Conservation (phyloP, 1,140 invertebrate genomes). For the Bombus superbus region DNA sequence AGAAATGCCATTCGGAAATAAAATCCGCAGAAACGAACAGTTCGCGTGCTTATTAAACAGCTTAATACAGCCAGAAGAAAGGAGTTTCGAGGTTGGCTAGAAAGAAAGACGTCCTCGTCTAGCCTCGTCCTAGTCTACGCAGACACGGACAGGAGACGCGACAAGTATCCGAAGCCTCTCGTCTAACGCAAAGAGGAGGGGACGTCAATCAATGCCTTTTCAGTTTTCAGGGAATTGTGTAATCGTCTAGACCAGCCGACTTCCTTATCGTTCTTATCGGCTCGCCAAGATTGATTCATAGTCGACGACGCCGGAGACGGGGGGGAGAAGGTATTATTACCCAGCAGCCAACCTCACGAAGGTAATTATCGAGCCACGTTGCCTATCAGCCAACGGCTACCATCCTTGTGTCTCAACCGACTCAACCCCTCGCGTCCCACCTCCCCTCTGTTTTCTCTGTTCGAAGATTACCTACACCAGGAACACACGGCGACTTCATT, state of each 20-base stretch:
- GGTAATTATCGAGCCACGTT: slow-evolving; percentile 25
- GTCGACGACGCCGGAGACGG: slow-evolving; percentile 44
- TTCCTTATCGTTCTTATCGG: slow-evolving; percentile 71
- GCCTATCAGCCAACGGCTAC: background rate
- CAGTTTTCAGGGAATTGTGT: slow-evolving; percentile 71
- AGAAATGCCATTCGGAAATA: too few relatives aligned
- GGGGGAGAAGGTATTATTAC: slow-evolving; percentile 43
- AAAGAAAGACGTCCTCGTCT: slow-evolving; percentile 19
- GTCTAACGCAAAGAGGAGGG: background rate
- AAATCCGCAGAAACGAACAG: too few relatives aligned
- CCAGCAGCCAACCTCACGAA: slow-evolving; percentile 17
- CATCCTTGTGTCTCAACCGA: background rate
- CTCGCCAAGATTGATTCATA: slow-evolving; percentile 61
- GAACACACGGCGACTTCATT: background rate
- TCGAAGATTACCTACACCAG: background rate
- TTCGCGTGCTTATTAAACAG: too few relatives aligned
- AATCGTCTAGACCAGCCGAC: slow-evolving; percentile 72
- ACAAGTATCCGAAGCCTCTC: slow-evolving; percentile 47
- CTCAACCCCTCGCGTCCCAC: background rate
- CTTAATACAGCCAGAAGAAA: background rate
- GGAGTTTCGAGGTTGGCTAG: background rate
- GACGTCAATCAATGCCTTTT: slow-evolving; percentile 70
- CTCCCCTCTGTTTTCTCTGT: background rate
- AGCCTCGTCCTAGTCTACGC: background rate
- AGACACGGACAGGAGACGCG: slow-evolving; percentile 33